phyloP scores from a whole-genome alignment of 23 tunicate species.

The Botrylloides violaceus region DNA sequence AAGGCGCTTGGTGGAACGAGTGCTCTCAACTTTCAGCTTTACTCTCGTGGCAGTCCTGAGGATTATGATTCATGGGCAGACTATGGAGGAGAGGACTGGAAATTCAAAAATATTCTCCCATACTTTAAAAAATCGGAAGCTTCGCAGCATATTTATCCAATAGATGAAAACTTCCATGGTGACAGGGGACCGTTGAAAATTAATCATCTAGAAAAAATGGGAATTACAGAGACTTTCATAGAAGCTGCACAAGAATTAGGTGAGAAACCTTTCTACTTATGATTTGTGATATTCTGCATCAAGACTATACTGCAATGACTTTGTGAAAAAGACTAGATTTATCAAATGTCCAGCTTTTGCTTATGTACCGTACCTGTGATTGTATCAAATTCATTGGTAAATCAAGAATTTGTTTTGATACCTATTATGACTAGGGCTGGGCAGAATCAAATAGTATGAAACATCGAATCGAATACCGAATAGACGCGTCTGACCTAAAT shows the following conservation, averaged over 20 bases:
- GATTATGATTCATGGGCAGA: conserved; percentile 34
- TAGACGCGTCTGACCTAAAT: no score
- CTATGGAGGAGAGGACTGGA: conserved; percentile 31
- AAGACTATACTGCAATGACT: no score
- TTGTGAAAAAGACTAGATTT: no score
- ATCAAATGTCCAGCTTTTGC: no score
- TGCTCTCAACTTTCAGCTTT: conserved; percentile 24
- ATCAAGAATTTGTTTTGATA: no score
- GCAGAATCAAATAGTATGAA: no score
- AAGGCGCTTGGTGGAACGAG: conserved; percentile 40
- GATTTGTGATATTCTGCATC: no score
- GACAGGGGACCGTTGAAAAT: conserved; percentile 45
- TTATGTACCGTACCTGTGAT: no score
- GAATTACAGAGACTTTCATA: conserved; percentile 19
- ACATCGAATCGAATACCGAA: no score
- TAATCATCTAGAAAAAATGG: background rate
- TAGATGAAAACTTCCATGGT: conserved; percentile 29
- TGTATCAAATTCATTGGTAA: no score
- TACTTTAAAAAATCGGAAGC: conserved; percentile 35
- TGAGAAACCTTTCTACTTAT: no score
- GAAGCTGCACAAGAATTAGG: conserved; percentile 48
- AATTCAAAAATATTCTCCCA: conserved; percentile 17
- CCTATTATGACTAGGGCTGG: no score
- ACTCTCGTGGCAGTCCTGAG: conserved; percentile 24
- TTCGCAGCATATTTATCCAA: background rate